Evolutionary conservation across 2,797 vertebrate species (phyloP), one percentile per base, ranked within the genome.

Genomic region (Xyrichtys novacula): DNA sequence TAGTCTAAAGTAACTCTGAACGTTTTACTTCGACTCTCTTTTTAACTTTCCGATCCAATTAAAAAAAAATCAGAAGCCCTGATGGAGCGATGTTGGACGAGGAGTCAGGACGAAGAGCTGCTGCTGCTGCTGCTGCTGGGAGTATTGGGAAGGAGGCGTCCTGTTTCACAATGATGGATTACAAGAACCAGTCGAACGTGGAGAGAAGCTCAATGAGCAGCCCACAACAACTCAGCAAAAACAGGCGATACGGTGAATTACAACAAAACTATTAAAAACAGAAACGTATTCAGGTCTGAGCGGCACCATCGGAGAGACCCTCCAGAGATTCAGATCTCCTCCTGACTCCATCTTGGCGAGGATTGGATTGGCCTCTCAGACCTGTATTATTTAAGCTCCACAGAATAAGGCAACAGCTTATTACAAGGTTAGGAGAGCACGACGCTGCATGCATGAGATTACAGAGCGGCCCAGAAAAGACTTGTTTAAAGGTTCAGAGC

Each of bases 161-260:
- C 66, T 74, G 65, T 76, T 80, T 74, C 76, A 36, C 69, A 60
- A 43, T 85, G 88, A 91, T 89, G 81, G 86, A 91, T 87, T 77
- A 79, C 70, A 36, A 79, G 76, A 81, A 84, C 57, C 72, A 66
- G 58, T 61, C 71, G 55, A 77, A 85, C 36, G 32, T 85, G 69
- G 71, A 84, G 73, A 43, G 77, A 59, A 84, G 75, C 76, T 81
- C 66, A 84, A 86, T 80, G 74, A 74, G 49, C 53, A 77, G 61
- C 73, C 54, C 63, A 64, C 61, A 14, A 73, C 62, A 14, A 73
- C 69, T 88, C 78, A 81, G 83, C 77, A 48, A 77, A 86, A 89
- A 74, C 71, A 22, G 62, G 52, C 56, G 47, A 78, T 53, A 31
- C 65, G 65, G 64, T 72, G 80, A 85, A 73, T 84, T 72, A 79